Evolutionary conservation across 2,888 invertebrate species (phyloP).

Genomic region (Sarcophaga subvicina): DNA sequence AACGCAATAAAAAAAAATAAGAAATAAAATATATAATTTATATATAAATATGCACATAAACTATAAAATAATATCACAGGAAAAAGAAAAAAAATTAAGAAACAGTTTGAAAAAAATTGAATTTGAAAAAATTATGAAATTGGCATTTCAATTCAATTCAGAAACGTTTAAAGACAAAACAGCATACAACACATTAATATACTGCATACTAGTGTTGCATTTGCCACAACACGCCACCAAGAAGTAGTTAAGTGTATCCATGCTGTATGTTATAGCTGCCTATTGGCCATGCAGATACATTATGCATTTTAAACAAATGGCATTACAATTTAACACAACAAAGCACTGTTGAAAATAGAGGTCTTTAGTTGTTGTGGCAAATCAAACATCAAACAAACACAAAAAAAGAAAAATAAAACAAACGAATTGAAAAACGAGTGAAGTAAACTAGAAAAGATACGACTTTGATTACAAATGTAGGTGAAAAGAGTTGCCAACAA

Average conservation of each 20-base stretch:
- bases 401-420: background rate
- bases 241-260: background rate
- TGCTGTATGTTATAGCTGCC: conserved; percentile 25
- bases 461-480: conserved; percentile 29
- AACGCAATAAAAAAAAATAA: conserved; percentile 24
- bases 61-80: conserved; percentile 16
- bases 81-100: conserved; percentile 1
- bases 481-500: conserved; percentile 47
- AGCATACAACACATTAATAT: background rate
- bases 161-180: conserved; percentile 57
- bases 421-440: background rate
- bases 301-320: conserved; percentile 65
- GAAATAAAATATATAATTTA: conserved; percentile 33
- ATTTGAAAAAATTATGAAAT: conserved; percentile 64
- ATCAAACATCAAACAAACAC: background rate
- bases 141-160: conserved; percentile 66
- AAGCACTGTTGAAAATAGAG: conserved; percentile 64
- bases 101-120: conserved; percentile 35
- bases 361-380: conserved; percentile 49
- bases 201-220: conserved; percentile 16
- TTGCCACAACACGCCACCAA: background rate
- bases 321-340: conserved; percentile 68
- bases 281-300: conserved; percentile 50
- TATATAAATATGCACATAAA: conserved; percentile 59
- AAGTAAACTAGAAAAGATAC: background rate